phyloP scores from a whole-genome alignment of 2,113 vertebrate species.

The Trichechus manatus region DNA sequence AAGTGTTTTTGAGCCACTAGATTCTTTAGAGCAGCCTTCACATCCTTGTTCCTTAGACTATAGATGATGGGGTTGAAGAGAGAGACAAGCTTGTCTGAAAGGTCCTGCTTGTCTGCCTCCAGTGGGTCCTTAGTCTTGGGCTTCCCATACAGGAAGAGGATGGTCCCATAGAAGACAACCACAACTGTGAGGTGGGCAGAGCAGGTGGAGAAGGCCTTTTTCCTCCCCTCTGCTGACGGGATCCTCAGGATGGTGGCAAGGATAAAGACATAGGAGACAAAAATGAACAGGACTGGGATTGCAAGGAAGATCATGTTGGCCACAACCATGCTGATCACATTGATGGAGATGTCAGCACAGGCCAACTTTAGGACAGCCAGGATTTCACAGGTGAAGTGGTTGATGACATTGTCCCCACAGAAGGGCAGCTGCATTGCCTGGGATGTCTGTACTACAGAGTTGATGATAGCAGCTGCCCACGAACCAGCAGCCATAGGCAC shows the following conservation, averaged over 20 bases:
- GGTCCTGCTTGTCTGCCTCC: slow-evolving; percentile 55
- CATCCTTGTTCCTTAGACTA: slow-evolving; percentile 78
- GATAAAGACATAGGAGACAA: slow-evolving; percentile 68
- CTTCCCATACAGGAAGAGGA: slow-evolving; percentile 76
- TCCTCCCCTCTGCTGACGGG: slow-evolving; percentile 65
- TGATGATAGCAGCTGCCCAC: slow-evolving; percentile 60
- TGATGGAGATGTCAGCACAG: slow-evolving; percentile 75
- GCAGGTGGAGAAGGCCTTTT: slow-evolving; percentile 78
- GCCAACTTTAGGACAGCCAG: slow-evolving; percentile 70
- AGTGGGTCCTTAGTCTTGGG: slow-evolving; percentile 51
- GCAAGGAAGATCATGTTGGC: slow-evolving; percentile 61
- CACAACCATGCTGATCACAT: slow-evolving; percentile 68
- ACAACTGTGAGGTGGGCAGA: slow-evolving; percentile 72
- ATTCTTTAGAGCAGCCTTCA: slow-evolving; percentile 67
- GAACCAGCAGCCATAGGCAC: slow-evolving; percentile 41
- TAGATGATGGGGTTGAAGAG: slow-evolving; percentile 84
- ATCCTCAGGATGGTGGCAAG: slow-evolving; percentile 71
- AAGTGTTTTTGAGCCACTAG: neutral
- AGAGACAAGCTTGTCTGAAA: slow-evolving; percentile 74
- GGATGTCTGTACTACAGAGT: slow-evolving; percentile 67
- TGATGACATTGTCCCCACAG: slow-evolving; percentile 71
- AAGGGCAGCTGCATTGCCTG: slow-evolving; percentile 62
- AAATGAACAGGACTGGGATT: slow-evolving; percentile 50
- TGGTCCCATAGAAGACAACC: slow-evolving; percentile 67
- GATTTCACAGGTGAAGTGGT: slow-evolving; percentile 78